Conservation (phyloP, 1,140 invertebrate species). For the Drosophila repleta region DNA sequence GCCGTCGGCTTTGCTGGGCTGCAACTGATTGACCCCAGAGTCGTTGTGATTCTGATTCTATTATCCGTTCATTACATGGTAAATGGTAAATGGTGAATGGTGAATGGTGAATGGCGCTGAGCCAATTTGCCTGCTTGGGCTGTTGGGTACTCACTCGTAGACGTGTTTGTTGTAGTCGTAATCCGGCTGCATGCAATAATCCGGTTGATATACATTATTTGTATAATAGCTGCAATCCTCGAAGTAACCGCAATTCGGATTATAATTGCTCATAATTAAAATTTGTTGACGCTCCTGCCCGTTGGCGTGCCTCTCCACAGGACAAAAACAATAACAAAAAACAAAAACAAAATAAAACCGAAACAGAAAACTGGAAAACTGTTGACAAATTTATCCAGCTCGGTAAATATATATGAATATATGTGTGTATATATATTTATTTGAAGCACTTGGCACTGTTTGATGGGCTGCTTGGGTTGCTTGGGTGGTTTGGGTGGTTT, state of each 20-base stretch:
- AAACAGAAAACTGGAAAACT: not conserved
- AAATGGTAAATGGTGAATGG: not conserved
- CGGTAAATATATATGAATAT: slow-evolving; percentile 10
- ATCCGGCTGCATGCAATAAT: slow-evolving; percentile 83
- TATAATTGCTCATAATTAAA: slow-evolving; percentile 83
- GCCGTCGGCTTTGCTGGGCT: slow-evolving; percentile 12
- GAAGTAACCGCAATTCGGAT: slow-evolving; percentile 83
- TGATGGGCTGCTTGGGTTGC: not conserved
- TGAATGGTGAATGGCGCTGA: not conserved
- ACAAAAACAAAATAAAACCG: not conserved
- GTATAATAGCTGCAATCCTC: slow-evolving; percentile 79
- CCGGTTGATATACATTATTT: slow-evolving; percentile 81
- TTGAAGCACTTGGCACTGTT: slow-evolving; percentile 2
- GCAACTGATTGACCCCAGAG: slow-evolving; percentile 8
- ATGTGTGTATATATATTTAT: slow-evolving; percentile 8
- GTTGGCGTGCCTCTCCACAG: slow-evolving; percentile 47
- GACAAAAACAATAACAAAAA: slow-evolving; percentile 6
- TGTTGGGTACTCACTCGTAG: slow-evolving; percentile 77
- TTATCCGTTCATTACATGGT: slow-evolving; percentile 25
- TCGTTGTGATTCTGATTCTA: slow-evolving; percentile 14
- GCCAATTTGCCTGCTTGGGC: not conserved
- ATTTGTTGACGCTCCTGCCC: slow-evolving; percentile 20
- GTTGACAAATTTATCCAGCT: not conserved
- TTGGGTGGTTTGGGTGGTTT: slow-evolving; percentile 4
- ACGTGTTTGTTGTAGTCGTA: slow-evolving; percentile 82